A percentile compares a stretch with the other conserved stretches of the same genome.
Conservation (phyloP, 2,797 vertebrate genomes). For the Hydrolagus colliei region DNA sequence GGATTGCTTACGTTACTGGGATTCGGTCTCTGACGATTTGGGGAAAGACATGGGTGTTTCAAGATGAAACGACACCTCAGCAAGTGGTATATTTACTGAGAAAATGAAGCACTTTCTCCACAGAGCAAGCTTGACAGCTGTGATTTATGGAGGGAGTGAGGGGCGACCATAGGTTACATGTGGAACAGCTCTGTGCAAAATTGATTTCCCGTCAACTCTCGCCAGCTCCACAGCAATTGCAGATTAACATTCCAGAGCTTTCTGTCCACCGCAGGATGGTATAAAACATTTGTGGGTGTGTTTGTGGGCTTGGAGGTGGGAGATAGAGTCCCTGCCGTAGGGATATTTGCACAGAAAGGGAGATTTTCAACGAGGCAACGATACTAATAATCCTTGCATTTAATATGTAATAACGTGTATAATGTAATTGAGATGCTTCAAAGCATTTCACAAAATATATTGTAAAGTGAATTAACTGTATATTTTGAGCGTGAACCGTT, state of each 20-base stretch:
- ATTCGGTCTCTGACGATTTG: background rate
- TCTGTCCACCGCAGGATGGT: background rate
- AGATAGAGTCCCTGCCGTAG: no score
- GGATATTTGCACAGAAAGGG: background rate
- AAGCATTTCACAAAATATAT: no score
- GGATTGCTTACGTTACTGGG: background rate
- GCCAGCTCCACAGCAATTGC: background rate
- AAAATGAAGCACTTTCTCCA: background rate
- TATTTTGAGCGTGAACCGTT: no score
- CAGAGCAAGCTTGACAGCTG: background rate
- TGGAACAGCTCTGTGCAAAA: slow-evolving; percentile 27
- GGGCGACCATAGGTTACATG: background rate
- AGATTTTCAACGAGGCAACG: background rate
- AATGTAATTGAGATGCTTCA: no score
- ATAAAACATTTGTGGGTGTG: background rate
- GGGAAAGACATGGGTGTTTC: background rate
- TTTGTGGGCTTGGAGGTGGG: background rate
- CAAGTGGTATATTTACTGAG: background rate
- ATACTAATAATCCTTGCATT: no score
- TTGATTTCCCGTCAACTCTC: slow-evolving; percentile 21
- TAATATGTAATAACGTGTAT: no score
- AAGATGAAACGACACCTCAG: background rate
- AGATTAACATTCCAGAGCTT: slow-evolving; percentile 5
- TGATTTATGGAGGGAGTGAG: slow-evolving; percentile 3
- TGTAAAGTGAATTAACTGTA: no score